Conservation (phyloP, 2,113 vertebrate species). For the Rhea pennata region DNA sequence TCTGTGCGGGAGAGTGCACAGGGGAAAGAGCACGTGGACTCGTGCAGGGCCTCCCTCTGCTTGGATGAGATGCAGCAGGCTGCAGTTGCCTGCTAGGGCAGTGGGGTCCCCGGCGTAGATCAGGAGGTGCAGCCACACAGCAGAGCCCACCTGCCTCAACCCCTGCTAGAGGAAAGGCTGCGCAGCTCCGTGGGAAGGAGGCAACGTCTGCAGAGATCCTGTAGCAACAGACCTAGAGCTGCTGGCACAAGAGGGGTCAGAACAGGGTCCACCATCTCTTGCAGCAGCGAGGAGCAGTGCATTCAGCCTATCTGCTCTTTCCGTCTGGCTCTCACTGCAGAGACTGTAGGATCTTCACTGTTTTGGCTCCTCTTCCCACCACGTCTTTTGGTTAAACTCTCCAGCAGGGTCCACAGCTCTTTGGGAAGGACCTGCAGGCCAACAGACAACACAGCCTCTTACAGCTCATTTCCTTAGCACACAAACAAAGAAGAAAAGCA, state of each 20-base stretch:
- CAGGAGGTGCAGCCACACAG: neutral
- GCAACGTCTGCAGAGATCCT: too few species aligned
- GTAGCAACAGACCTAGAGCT: neutral
- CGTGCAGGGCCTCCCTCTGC: neutral
- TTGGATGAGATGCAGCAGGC: neutral
- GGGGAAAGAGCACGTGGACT: neutral
- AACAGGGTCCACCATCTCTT: neutral
- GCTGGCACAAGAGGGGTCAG: neutral
- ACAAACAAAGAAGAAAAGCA: neutral
- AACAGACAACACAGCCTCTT: too few species aligned
- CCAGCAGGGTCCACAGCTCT: neutral
- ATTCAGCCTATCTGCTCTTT: neutral
- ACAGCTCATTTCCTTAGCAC: neutral
- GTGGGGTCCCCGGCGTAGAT: neutral
- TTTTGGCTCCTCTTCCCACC: neutral
- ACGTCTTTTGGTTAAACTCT: too few species aligned
- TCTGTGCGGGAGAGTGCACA: neutral
- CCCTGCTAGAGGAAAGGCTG: neutral
- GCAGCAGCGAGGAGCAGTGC: neutral
- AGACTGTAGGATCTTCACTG: too few species aligned
- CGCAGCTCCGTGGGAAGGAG: too few species aligned
- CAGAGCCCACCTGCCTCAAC: neutral
- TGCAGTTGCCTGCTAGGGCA: neutral
- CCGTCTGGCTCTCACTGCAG: neutral
- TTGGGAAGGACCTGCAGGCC: neutral